Percentiles rank a stretch among this genome's conserved stretches.
Evolutionary conservation across 2,113 vertebrate species (phyloP).

Genomic region (Catharus bicknelli): DNA sequence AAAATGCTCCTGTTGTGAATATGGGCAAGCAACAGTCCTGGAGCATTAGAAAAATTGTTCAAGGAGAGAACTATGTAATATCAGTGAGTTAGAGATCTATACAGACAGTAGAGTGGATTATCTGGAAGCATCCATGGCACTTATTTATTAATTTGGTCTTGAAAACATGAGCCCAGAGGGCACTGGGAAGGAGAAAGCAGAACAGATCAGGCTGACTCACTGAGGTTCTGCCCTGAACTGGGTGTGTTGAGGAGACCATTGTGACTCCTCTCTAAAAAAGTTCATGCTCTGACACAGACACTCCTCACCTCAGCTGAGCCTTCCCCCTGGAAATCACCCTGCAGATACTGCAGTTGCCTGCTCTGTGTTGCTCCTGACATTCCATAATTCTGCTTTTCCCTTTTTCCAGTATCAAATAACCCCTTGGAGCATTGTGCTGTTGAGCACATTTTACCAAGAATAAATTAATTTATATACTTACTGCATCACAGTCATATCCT

Average conservation of each 20-base stretch:
- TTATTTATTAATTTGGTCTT: neutral
- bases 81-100: neutral
- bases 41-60: neutral
- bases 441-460: neutral
- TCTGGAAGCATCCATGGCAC: neutral
- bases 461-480: neutral
- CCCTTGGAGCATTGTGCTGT: neutral
- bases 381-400: neutral
- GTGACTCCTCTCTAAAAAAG: neutral
- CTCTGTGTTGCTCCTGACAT: fast-evolving
- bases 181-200: neutral
- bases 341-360: neutral
- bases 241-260: fast-evolving
- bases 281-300: neutral
- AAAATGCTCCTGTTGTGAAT: neutral
- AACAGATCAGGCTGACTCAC: neutral
- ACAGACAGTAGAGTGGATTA: neutral
- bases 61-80: neutral
- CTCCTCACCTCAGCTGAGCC: neutral
- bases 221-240: neutral
- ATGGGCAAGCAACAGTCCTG: neutral
- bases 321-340: neutral
- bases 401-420: neutral
- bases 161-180: neutral
- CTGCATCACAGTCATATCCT: neutral